Percentiles rank a stretch among this genome's conserved stretches.
These are phyloP conservation scores for Papilio machaon DNA, from an alignment of 1,140 invertebrate genomes.

Conservation along the genomic window DNA sequence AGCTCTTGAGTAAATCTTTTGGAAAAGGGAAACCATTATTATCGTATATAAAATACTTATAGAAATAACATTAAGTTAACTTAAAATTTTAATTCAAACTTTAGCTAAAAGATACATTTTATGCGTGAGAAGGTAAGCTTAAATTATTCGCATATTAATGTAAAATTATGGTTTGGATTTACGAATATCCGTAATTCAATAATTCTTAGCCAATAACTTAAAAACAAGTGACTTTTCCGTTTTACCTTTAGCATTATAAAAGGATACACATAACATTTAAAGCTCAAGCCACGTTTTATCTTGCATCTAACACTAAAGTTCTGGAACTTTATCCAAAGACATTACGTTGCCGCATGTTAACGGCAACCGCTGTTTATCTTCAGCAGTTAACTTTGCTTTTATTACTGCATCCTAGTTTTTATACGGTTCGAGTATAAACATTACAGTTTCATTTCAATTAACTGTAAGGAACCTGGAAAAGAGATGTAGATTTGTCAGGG, in stretches of 20 bases:
- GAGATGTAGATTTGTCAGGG: no score
- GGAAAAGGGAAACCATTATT: not conserved
- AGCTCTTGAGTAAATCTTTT: not conserved
- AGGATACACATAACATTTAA: not conserved
- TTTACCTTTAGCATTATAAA: not conserved
- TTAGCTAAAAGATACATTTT: not conserved
- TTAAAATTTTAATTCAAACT: no score
- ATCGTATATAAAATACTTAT: not conserved
- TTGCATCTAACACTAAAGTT: slow-evolving; percentile 20
- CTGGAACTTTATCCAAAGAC: slow-evolving; percentile 24
- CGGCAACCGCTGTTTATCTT: slow-evolving; percentile 25
- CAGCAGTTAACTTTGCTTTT: slow-evolving; percentile 17
- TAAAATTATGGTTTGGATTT: no score
- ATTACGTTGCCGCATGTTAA: slow-evolving; percentile 20
- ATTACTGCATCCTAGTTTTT: slow-evolving; percentile 1
- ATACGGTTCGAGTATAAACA: not conserved
- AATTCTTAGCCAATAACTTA: no score
- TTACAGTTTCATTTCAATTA: not conserved
- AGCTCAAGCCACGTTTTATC: not conserved
- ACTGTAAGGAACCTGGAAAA: not conserved
- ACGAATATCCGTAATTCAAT: no score
- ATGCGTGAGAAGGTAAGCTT: no score
- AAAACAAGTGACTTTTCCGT: not conserved
- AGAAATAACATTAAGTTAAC: no score
- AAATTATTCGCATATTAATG: no score